Conservation (phyloP, 1,140 invertebrate genomes). For the Bombyx mori region ASM3026992v2 NC_085113.1:7918501-7919000, state of each 20-base stretch:
- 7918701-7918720: too few species aligned
- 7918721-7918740: background rate
- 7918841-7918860: constrained; percentile 21
- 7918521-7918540: too few species aligned
- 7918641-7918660: background rate
- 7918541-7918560: too few species aligned
- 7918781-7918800: constrained; percentile 6
- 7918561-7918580: too few species aligned
- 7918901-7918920: constrained; percentile 27
- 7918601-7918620: too few species aligned
- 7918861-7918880: constrained; percentile 40
- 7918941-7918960: constrained; percentile 17
- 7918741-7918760: background rate
- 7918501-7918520: too few species aligned
- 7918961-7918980: too few species aligned
- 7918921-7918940: constrained; percentile 10
- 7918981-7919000: too few species aligned
- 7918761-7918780: constrained; percentile 1
- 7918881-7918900: constrained; percentile 40
- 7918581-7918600: too few species aligned
- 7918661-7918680: background rate
- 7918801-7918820: constrained; percentile 1
- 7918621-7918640: background rate
- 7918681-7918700: background rate
- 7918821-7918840: constrained; percentile 22